A percentile compares a stretch with the other conserved stretches of the same genome.
phyloP scores from a whole-genome alignment of 1,140 invertebrate species.

The Procambarus virginalis region DNA sequence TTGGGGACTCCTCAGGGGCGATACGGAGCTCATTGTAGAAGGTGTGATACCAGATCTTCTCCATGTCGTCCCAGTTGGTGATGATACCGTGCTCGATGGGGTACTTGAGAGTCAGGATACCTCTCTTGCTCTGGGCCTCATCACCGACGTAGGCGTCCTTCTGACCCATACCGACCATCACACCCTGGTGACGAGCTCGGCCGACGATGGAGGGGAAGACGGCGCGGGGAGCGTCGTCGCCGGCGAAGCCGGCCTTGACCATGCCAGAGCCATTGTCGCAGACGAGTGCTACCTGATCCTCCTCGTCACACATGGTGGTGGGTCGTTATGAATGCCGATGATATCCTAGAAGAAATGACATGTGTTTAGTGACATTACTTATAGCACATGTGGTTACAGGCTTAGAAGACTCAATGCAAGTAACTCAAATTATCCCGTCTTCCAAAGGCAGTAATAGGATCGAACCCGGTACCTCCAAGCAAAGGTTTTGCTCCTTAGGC shows the following conservation, averaged over 20 bases:
- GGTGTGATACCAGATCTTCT: slow-evolving; percentile 97
- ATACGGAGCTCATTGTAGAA: slow-evolving; percentile 97
- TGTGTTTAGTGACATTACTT: background rate
- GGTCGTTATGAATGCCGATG: background rate
- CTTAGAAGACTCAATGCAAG: no score
- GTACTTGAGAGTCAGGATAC: slow-evolving; percentile 80
- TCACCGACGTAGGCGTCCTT: slow-evolving; percentile 93
- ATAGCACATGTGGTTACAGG: no score
- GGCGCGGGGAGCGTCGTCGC: slow-evolving; percentile 81
- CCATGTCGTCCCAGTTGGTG: slow-evolving; percentile 92
- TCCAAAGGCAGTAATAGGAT: no score
- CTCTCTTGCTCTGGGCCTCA: slow-evolving; percentile 93
- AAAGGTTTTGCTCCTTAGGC: no score
- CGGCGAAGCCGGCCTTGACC: slow-evolving; percentile 81
- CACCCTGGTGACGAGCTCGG: slow-evolving; percentile 78
- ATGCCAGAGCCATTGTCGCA: slow-evolving; percentile 80
- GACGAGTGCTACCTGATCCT: slow-evolving; percentile 16
- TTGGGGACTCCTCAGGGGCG: slow-evolving; percentile 94
- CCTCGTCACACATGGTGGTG: slow-evolving; percentile 4
- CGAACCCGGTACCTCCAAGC: no score
- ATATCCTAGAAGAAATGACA: background rate
- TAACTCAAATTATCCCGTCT: no score
- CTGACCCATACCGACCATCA: slow-evolving; percentile 97
- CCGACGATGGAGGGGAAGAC: slow-evolving; percentile 81
- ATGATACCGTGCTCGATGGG: slow-evolving; percentile 97